Conservation (phyloP, 2,113 vertebrate species). For the Lepidothrix coronata region DNA sequence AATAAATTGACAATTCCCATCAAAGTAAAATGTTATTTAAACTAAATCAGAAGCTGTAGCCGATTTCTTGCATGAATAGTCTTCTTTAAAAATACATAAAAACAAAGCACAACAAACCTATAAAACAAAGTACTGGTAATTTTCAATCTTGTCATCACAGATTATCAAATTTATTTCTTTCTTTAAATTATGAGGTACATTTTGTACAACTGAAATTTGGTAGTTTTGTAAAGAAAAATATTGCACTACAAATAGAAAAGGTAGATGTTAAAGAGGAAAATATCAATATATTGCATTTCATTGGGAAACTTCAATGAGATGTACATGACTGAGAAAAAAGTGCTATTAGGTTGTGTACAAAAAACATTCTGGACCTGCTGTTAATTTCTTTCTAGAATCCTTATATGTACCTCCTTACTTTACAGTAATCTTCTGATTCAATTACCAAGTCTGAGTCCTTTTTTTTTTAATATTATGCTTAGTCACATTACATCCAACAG, state of each 20-base stretch:
- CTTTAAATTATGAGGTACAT: background rate
- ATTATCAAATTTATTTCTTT: background rate
- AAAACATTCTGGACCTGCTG: background rate
- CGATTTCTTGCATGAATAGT: background rate
- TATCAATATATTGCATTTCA: background rate
- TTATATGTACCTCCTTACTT: background rate
- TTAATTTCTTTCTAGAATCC: background rate
- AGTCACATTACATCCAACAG: background rate
- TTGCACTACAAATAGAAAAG: background rate
- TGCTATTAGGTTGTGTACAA: background rate
- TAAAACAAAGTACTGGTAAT: background rate
- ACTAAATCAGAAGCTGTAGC: background rate
- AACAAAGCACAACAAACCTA: background rate
- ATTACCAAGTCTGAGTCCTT: background rate
- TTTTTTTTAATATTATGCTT: background rate
- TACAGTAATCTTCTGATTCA: background rate
- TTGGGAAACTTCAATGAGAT: background rate
- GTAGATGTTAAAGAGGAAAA: background rate
- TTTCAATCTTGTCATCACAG: background rate
- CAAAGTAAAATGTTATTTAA: background rate
- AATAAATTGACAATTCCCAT: background rate
- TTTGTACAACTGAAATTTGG: background rate
- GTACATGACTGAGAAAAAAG: background rate
- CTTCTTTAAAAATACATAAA: background rate
- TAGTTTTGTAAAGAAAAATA: background rate